phyloP scores from a whole-genome alignment of 2,113 vertebrate species.

The Aegithalos caudatus region DNA sequence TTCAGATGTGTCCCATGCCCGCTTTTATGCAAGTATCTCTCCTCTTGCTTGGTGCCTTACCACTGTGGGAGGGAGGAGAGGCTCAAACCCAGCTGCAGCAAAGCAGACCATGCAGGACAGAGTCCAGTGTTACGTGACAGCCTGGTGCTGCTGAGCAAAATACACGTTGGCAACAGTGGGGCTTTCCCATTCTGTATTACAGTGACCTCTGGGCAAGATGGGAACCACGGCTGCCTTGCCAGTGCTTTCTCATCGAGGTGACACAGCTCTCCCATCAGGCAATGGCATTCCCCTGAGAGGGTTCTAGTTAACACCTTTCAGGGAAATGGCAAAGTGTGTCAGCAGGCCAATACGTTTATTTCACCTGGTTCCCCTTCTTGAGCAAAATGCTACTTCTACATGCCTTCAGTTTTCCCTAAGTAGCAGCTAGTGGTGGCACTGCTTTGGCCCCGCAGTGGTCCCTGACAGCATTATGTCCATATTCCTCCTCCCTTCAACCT shows the following conservation, averaged over 20 bases:
- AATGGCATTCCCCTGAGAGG: neutral
- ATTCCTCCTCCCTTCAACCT: neutral
- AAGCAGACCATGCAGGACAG: accelerated
- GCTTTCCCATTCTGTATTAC: neutral
- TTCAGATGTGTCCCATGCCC: slow-evolving; percentile 94
- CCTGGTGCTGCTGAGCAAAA: neutral
- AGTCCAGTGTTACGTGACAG: neutral
- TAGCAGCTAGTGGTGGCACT: neutral
- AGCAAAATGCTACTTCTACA: neutral
- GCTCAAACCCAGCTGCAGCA: neutral
- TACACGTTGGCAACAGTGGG: neutral
- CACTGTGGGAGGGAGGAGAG: neutral
- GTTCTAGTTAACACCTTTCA: neutral
- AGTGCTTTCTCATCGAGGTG: neutral
- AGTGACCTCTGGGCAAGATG: neutral
- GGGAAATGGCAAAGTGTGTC: neutral
- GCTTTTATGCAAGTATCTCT: slow-evolving; percentile 93
- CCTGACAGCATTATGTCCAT: neutral
- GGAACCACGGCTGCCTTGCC: accelerated
- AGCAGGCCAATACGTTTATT: neutral
- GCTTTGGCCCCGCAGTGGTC: neutral
- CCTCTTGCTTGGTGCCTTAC: neutral
- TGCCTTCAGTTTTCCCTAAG: neutral
- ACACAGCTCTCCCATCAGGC: neutral
- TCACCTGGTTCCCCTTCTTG: accelerated